Percentiles rank a stretch among this genome's conserved stretches.
Conservation (phyloP, 2,888 invertebrate genomes). For the Nesidiocoris tenuis region DNA sequence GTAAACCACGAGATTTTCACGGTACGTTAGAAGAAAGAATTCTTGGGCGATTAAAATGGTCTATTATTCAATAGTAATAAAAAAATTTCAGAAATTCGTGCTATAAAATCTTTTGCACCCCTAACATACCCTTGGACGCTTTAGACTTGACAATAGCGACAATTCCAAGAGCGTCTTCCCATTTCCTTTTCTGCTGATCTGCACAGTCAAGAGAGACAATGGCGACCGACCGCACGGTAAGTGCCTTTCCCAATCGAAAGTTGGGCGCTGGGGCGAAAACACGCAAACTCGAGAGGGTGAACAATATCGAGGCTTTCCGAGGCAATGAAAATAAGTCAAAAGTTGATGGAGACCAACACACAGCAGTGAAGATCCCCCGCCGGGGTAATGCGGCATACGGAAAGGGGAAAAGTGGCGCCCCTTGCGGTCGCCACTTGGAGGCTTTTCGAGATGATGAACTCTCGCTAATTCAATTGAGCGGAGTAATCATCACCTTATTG, state of each 20-base stretch:
- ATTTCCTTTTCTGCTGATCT: background rate
- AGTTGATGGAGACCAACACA: constrained; percentile 27
- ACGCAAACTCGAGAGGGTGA: background rate
- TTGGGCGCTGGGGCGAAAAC: constrained; percentile 6
- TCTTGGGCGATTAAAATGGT: background rate
- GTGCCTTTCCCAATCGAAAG: constrained; percentile 31
- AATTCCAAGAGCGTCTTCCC: background rate
- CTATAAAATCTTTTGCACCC: too few relatives aligned
- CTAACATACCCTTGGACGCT: background rate
- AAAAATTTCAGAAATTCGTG: too few relatives aligned
- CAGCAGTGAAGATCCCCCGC: background rate
- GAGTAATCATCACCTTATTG: constrained; percentile 45
- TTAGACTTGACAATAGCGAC: background rate
- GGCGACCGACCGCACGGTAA: constrained; percentile 25
- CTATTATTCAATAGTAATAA: background rate
- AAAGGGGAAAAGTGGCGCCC: background rate
- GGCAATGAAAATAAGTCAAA: constrained; percentile 41
- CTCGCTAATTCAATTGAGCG: constrained; percentile 41
- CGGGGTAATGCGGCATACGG: background rate
- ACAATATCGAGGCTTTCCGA: constrained; percentile 16
- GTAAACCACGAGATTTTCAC: background rate
- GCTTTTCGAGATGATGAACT: constrained; percentile 9
- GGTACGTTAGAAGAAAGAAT: background rate
- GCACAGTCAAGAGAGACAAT: background rate
- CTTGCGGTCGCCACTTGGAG: background rate